Evolutionary conservation across 2,113 vertebrate species (phyloP).

Genomic region (Caracal caracal): DNA sequence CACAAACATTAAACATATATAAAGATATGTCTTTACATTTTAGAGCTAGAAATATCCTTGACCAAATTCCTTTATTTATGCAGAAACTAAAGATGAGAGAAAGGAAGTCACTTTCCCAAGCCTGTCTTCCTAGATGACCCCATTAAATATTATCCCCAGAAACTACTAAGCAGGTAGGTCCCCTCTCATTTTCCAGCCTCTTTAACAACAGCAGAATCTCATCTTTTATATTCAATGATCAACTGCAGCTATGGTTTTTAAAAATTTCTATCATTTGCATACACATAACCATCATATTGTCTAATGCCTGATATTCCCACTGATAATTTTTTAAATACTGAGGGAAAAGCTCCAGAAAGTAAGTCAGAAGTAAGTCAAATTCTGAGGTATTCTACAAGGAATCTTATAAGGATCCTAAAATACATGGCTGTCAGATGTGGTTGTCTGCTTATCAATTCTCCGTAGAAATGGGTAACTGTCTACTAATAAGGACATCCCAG

Average conservation of each 20-base stretch:
- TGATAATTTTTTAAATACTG: neutral
- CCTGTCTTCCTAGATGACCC: accelerated
- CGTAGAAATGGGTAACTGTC: neutral
- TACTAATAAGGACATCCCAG: neutral
- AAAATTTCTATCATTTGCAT: neutral
- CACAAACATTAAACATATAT: neutral
- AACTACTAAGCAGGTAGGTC: neutral
- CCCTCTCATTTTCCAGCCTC: neutral
- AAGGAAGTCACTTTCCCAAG: neutral
- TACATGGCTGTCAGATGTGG: neutral
- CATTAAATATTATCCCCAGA: neutral
- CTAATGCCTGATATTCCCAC: neutral
- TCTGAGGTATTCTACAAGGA: neutral
- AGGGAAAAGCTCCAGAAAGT: neutral
- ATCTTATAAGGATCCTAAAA: neutral
- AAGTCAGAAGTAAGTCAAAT: neutral
- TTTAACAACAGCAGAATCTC: neutral
- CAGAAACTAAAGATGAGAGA: neutral
- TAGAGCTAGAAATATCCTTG: neutral
- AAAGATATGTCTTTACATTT: neutral
- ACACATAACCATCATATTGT: neutral
- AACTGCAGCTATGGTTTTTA: neutral
- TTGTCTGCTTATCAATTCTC: neutral
- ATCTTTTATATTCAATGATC: neutral
- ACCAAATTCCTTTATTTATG: neutral